These are phyloP conservation scores for Phocoena phocoena DNA, from an alignment of 2,113 vertebrate species.

Conservation along the genomic window DNA sequence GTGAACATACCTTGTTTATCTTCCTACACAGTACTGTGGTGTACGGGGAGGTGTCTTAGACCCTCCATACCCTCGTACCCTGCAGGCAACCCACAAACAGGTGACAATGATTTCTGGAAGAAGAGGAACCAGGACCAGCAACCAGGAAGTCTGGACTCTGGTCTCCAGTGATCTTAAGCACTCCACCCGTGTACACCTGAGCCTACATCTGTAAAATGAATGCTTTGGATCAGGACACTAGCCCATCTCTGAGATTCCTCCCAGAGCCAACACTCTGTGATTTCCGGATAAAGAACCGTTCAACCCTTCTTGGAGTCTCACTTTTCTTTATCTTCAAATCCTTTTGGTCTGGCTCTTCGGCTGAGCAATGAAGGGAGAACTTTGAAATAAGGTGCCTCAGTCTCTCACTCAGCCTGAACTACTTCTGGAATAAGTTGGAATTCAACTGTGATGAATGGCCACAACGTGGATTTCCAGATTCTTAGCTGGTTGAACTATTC, in stretches of 20 bases:
- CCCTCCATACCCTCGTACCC: not conserved
- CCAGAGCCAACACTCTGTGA: not conserved
- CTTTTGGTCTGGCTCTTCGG: not conserved
- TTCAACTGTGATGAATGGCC: not conserved
- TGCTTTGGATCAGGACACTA: not conserved
- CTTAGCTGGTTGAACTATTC: not conserved
- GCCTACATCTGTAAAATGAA: not conserved
- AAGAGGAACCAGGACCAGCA: not conserved
- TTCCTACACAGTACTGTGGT: not conserved
- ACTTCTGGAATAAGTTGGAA: not conserved
- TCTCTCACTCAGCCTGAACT: not conserved
- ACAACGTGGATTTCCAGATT: not conserved
- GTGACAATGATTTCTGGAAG: not conserved
- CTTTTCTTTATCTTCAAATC: not conserved
- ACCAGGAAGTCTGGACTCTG: not conserved
- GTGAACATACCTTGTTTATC: not conserved
- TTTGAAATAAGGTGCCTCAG: not conserved
- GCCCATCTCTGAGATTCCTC: not conserved
- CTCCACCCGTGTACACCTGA: not conserved
- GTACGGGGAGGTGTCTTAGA: not conserved
- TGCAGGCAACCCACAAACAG: not conserved
- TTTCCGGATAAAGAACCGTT: not conserved
- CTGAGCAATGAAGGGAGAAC: not conserved
- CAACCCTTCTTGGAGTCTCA: not conserved
- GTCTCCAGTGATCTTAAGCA: not conserved